Evolutionary conservation across 2,113 vertebrate genomes (phyloP), one percentile per base, ranked within the genome.

Genomic region (Callospermophilus lateralis): DNA sequence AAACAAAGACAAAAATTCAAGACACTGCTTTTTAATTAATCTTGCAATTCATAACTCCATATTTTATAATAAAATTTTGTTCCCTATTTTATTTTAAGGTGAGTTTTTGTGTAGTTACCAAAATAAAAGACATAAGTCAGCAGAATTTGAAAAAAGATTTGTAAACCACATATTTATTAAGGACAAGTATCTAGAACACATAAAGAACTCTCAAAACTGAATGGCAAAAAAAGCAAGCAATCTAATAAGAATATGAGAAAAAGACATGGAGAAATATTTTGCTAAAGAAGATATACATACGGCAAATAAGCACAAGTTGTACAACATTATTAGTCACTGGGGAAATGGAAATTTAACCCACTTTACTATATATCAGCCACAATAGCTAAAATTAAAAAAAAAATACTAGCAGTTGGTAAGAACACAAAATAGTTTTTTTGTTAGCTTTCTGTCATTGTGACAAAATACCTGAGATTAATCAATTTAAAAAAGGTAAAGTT

Each of bases 21-120:
- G 65, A 48, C 37, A 32, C 13, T 88, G 26, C 42, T 94, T 63
- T 93, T 51, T n/a, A 67, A 11, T 26, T 95, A 90, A 93, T 73
- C 77, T 94, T 88, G 37, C 0, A 68, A 17, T 96, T 83, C 16
- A 63, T 9, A 89, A 53, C 26, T 73, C 8, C 17, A 4, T 6
- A 37, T 92, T 89, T 95, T 76, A 63, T 61, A 42, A 37, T 51
- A 88, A 37, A 89, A 78, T 9, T 84, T 85, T 68, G 58, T 24
- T 10, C 89, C 26, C 48, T 34, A 51, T 26, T 68, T 17, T 76
- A 3, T 63, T 15, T 85, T 84, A 79, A 93, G 34, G 15, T 53
- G 20, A 22, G 4, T 4, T 74, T 93, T 93, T 91, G 48, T 92
- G 26, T 48, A 76, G 28, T 92, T 85, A 45, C 6, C 30, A 89